Base-by-base conservation (phyloP, 2,888 invertebrate genomes). In the Sepiola atlantica region DNA sequence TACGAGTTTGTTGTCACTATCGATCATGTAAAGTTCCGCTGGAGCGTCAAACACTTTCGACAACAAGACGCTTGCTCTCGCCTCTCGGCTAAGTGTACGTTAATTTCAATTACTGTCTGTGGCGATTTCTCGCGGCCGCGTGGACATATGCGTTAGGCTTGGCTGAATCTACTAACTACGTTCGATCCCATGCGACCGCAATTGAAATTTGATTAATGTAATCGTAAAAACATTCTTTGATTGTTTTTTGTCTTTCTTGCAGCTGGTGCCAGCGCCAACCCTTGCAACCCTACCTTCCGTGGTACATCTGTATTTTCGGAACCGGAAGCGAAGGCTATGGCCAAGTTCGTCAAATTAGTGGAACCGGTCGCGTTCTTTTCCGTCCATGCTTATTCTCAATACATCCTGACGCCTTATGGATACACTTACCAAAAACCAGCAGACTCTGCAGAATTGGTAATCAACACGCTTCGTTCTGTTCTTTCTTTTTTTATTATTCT, bases 371-470 rank as follows among this genome's bases (percentile, higher is more conserved):
- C 95, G 4, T 95, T 95, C 93, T 94, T 96, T 94, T 94, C 95
- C 90, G 90, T 96, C 24, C 96, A 96, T 94, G 94, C 95, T 55
- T 96, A 95, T 94, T 94, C 95, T 24, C 95, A 96, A 94, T 94
- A 95, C 45, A 95, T 95, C 94, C 94, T 96, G 20, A 91, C 95
- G 1, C 96, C 96, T 32, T 96, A 95, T 94, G 95, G 95, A 12
- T 95, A 94, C 94, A 95, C 94, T 6, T n/a, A 35, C 20, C 35
- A 91, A 35, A 95, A 95, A 61, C 95, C 96, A 6, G 21, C 54
- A 14, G 95, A 95, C 91, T 95, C 95, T 93, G 35, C 77, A 6
- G 93, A 95, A 35, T 94, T 96, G 94, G 96, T 96, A 94, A 94
- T 95, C 94, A 1, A 20, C n/a, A 6, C 16, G 18, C 8, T 1